A percentile compares a stretch with the other conserved stretches of the same genome.
Conservation (phyloP, 2,113 vertebrate species). For the Dicrurus megarhynchus region DNA sequence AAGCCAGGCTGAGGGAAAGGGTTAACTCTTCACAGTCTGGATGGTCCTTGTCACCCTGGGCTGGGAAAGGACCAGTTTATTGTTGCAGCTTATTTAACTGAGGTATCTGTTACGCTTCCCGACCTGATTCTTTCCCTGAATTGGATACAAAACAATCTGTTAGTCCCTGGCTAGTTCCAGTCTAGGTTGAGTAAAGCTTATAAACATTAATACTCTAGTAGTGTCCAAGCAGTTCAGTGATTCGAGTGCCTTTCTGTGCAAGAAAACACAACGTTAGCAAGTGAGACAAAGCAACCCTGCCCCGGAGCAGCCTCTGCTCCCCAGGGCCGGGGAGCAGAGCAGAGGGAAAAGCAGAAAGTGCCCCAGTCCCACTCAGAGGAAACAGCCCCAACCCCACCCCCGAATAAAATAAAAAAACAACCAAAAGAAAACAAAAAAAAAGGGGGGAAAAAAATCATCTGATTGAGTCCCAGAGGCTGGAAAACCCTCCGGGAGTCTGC, state of each 20-base stretch:
- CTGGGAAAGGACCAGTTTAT: conserved; percentile 11
- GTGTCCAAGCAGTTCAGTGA: conserved; percentile 57
- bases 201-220: conserved; percentile 57
- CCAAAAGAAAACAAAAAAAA: not conserved
- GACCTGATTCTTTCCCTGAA: conserved; percentile 64
- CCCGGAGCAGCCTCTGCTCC: conserved; percentile 32
- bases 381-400: not conserved
- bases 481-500: not conserved
- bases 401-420: not conserved
- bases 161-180: conserved; percentile 60
- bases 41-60: not conserved
- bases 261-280: conserved; percentile 49
- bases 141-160: conserved; percentile 57
- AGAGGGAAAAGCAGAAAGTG: conserved; percentile 30
- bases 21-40: conserved; percentile 62
- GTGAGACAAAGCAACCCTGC: conserved; percentile 39
- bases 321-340: conserved; percentile 7
- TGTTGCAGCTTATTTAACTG: conserved; percentile 67
- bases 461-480: not conserved
- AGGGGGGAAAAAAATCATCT: not conserved
- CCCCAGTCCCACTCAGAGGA: conserved; percentile 19
- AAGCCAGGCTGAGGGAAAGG: not conserved
- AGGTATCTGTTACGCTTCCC: conserved; percentile 67
- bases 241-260: conserved; percentile 65
- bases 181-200: conserved; percentile 57